phyloP scores from a whole-genome alignment of 2,797 vertebrate species.

The Pseudomugil tenellus region DNA sequence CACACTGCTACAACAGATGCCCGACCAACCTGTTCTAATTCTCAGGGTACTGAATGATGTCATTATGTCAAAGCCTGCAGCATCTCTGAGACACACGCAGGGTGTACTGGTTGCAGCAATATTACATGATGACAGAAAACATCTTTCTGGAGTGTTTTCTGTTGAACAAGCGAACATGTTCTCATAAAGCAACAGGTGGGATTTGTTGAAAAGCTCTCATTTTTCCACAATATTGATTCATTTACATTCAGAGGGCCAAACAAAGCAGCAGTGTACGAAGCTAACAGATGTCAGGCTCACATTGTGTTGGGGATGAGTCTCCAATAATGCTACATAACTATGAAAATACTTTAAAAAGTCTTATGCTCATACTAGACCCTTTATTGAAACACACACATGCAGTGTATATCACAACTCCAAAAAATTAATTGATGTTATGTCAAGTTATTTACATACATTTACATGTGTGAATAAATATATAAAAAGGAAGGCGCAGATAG shows the following conservation, averaged over 20 bases:
- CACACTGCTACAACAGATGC: neutral
- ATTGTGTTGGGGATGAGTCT: neutral
- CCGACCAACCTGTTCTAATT: neutral
- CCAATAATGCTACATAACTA: no score
- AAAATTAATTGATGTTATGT: no score
- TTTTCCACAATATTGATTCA: neutral
- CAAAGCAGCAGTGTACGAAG: neutral
- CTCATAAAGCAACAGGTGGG: neutral
- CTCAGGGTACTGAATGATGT: neutral
- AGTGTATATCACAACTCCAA: no score
- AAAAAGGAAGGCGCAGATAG: no score
- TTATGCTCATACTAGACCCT: no score
- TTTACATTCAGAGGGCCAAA: neutral
- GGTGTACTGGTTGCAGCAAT: neutral
- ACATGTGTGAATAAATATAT: no score
- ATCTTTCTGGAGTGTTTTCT: neutral
- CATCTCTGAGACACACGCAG: neutral
- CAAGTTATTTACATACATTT: no score
- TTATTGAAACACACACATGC: no score
- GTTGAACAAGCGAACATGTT: neutral
- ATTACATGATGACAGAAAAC: conserved; percentile 1
- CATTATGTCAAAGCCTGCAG: neutral
- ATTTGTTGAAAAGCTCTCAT: neutral
- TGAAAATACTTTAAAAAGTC: no score
- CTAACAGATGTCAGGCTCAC: neutral